These are phyloP conservation scores for Mnemiopsis leidyi DNA, from an alignment of 37 sponge, comb jelly and placozoan species.

Conservation along the genomic window DNA sequence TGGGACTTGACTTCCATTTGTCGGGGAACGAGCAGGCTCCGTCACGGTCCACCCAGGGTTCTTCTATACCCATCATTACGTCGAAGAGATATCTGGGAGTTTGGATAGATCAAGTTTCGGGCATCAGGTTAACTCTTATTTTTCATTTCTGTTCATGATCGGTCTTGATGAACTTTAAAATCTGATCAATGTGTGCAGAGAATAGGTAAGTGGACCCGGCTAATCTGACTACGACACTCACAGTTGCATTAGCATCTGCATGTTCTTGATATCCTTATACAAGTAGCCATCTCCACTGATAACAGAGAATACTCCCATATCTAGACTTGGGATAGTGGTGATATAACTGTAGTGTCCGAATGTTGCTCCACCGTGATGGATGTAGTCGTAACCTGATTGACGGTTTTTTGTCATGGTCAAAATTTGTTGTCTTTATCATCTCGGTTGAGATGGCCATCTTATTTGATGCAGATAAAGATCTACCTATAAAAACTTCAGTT, in stretches of 20 bases:
- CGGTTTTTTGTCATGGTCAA: too few relatives aligned
- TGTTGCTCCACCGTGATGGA: neutral
- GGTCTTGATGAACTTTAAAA: too few relatives aligned
- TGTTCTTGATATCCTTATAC: neutral
- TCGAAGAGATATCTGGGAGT: neutral
- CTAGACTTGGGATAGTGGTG: neutral
- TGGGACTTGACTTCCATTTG: neutral
- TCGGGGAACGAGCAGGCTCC: neutral
- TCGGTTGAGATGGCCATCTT: too few relatives aligned
- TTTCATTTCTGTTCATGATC: too few relatives aligned
- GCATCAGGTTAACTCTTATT: too few relatives aligned
- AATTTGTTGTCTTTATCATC: too few relatives aligned
- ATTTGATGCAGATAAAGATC: too few relatives aligned
- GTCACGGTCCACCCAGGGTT: neutral
- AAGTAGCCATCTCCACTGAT: neutral
- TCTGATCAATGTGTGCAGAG: too few relatives aligned
- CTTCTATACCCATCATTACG: neutral
- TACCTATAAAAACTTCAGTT: too few relatives aligned
- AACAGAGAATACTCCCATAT: constrained; percentile 15
- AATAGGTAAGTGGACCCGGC: neutral
- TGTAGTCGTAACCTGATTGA: neutral
- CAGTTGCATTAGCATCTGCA: constrained; percentile 9
- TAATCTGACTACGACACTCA: neutral
- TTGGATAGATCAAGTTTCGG: too few relatives aligned
- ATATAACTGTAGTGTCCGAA: constrained; percentile 24